Conservation (phyloP, 2,113 vertebrate species). For the Gobio gobio region DNA sequence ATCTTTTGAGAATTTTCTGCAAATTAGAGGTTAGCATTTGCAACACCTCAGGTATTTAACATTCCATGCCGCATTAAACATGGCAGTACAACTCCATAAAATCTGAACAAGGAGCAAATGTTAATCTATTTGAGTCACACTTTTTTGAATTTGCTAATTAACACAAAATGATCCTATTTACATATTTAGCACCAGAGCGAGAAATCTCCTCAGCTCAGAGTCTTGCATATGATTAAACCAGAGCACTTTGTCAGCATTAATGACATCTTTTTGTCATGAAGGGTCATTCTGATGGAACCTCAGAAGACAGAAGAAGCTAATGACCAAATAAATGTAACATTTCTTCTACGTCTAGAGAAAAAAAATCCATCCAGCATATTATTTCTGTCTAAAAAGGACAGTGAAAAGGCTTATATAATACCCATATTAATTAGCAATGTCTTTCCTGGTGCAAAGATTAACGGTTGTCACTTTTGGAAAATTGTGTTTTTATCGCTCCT, state of each 20-base stretch:
- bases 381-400: background rate
- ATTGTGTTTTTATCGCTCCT: background rate
- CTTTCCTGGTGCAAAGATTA: background rate
- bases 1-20: background rate
- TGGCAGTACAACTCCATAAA: background rate
- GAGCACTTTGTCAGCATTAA: slow-evolving; percentile 28
- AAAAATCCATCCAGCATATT: background rate
- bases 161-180: slow-evolving; percentile 48
- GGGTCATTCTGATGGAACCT: slow-evolving; percentile 34
- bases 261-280: slow-evolving; percentile 29
- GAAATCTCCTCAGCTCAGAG: slow-evolving; percentile 29
- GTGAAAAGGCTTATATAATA: background rate
- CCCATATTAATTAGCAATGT: background rate
- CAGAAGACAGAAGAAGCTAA: background rate
- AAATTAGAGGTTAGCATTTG: slow-evolving; percentile 39
- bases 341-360: background rate
- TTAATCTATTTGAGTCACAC: slow-evolving; percentile 40
- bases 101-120: slow-evolving; percentile 33
- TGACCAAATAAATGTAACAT: slow-evolving; percentile 28
- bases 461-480: background rate
- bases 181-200: slow-evolving; percentile 39
- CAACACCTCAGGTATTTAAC: slow-evolving; percentile 41
- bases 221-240: slow-evolving; percentile 30
- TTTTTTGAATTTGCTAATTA: slow-evolving; percentile 44
- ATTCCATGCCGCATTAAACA: slow-evolving; percentile 39